These are phyloP conservation scores for Ctenopoma multispine DNA, from an alignment of 2,797 vertebrate genomes.

Conservation along the genomic window DNA sequence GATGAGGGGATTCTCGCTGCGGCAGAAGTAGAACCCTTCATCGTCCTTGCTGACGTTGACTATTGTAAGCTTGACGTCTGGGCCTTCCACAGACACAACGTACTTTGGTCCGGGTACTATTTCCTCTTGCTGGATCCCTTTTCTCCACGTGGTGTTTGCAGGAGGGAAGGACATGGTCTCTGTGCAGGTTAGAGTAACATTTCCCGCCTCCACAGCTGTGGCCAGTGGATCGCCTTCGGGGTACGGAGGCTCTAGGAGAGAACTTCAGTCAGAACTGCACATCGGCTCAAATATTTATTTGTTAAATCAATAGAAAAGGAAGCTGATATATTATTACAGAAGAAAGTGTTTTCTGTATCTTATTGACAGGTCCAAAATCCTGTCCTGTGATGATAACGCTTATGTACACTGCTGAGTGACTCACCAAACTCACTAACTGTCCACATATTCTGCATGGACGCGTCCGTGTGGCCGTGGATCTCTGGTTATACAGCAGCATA, in stretches of 20 bases:
- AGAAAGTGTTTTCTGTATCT: too few relatives aligned
- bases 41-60: constrained; percentile 87
- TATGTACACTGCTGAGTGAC: too few relatives aligned
- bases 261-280: too few relatives aligned
- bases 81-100: constrained; percentile 71
- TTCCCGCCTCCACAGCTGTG: constrained; percentile 83
- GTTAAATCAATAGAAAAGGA: too few relatives aligned
- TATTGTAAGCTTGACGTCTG: constrained; percentile 86
- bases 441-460: too few relatives aligned
- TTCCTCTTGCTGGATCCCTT: constrained; percentile 66
- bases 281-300: too few relatives aligned
- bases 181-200: constrained; percentile 84
- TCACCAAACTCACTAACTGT: too few relatives aligned
- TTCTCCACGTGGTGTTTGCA: constrained; percentile 87
- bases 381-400: too few relatives aligned
- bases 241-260: constrained; percentile 83
- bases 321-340: too few relatives aligned
- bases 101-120: constrained; percentile 83
- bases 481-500: too few relatives aligned
- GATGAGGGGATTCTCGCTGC: constrained; percentile 88
- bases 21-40: constrained; percentile 89
- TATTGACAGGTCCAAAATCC: too few relatives aligned
- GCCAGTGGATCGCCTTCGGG: constrained; percentile 84
- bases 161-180: constrained; percentile 74
- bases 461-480: too few relatives aligned